Conservation (phyloP, 2,113 vertebrate species). For the Antechinus stuartii region DNA sequence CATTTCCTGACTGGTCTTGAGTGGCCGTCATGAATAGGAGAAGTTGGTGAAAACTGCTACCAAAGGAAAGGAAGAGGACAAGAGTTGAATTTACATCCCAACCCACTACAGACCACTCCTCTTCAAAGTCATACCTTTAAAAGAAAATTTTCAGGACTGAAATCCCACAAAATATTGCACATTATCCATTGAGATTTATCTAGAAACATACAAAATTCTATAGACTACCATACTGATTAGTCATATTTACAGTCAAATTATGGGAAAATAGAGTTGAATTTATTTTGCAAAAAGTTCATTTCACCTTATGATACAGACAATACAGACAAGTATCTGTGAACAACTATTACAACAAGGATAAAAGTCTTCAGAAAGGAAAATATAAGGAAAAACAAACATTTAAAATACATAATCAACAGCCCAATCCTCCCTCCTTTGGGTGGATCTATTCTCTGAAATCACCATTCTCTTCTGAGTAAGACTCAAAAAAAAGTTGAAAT, state of each 20-base stretch:
- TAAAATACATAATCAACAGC: not conserved
- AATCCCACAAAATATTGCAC: not conserved
- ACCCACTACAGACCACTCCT: not conserved
- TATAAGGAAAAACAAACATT: conserved; percentile 31
- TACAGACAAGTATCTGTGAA: conserved; percentile 39
- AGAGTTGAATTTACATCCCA: not conserved
- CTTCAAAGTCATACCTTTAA: conserved; percentile 21
- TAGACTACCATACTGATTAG: not conserved
- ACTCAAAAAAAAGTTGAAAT: conserved; percentile 13
- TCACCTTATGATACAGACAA: conserved; percentile 20
- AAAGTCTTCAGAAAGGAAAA: not conserved
- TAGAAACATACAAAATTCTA: not conserved
- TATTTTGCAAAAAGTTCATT: conserved; percentile 23
- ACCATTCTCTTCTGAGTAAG: not conserved
- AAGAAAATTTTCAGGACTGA: conserved; percentile 1
- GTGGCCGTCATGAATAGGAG: not conserved
- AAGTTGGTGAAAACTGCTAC: not conserved
- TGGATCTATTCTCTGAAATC: not conserved
- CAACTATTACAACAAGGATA: conserved; percentile 40
- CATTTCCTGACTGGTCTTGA: conserved; percentile 23
- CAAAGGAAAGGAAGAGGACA: not conserved
- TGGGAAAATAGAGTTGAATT: conserved; percentile 29
- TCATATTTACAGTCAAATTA: not conserved
- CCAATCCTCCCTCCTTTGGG: conserved; percentile 2
- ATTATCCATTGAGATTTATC: conserved; percentile 16